Evolutionary conservation across 2,797 vertebrate species (phyloP).

Genomic region (Thunnus albacares): DNA sequence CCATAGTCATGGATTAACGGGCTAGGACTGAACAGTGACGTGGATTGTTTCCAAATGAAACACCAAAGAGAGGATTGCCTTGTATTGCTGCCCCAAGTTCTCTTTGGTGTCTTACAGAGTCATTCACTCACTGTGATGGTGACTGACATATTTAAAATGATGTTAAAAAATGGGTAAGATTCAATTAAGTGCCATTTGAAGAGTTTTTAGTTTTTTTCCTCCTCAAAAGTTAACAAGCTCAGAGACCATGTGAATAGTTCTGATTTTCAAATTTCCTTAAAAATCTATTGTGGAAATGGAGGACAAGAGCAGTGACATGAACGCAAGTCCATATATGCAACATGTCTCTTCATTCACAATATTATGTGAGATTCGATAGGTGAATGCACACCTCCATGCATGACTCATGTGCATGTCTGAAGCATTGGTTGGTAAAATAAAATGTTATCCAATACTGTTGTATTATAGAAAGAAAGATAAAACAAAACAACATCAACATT

Average conservation of each 20-base stretch:
- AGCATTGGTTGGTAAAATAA: not conserved
- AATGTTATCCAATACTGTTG: not conserved
- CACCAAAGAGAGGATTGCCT: not conserved
- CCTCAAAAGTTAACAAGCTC: not conserved
- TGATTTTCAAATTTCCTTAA: not conserved
- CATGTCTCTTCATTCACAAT: not conserved
- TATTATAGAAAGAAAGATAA: too few species aligned
- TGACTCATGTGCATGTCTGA: not conserved
- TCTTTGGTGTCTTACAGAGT: slow-evolving; percentile 8
- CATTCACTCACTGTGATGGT: slow-evolving; percentile 16
- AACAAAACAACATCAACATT: not conserved
- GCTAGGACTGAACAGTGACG: slow-evolving; percentile 22
- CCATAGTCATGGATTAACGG: slow-evolving; percentile 31
- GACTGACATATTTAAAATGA: slow-evolving; percentile 1
- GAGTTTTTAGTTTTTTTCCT: not conserved
- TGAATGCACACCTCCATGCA: not conserved
- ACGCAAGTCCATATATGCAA: not conserved
- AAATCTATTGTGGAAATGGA: not conserved
- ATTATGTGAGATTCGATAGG: not conserved
- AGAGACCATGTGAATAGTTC: not conserved
- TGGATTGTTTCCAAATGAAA: slow-evolving; percentile 29
- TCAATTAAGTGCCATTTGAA: not conserved
- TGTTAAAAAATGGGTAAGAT: not conserved
- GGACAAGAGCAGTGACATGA: not conserved
- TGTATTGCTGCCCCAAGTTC: not conserved